phyloP scores from a whole-genome alignment of 2,888 invertebrate species.

The Oscheius sp. region DNA sequence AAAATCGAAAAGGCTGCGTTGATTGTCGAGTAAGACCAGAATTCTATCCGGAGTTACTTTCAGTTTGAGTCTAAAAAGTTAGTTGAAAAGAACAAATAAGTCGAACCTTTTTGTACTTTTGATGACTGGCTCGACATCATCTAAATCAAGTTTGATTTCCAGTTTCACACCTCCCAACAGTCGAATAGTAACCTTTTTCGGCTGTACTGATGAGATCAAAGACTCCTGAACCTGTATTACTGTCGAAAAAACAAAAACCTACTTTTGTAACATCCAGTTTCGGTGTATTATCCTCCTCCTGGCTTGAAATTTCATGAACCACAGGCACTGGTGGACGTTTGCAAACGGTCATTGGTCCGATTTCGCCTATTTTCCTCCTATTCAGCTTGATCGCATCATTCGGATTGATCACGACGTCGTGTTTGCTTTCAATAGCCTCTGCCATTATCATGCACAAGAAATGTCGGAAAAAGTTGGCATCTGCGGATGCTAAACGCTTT shows the following conservation, averaged over 20 bases:
- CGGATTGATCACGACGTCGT: conserved; percentile 56
- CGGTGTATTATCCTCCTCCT: not conserved
- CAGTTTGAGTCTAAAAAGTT: conserved; percentile 20
- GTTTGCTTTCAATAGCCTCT: conserved; percentile 53
- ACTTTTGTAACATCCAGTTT: conserved; percentile 4
- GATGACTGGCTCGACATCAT: conserved; percentile 31
- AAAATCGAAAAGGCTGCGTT: conserved; percentile 46
- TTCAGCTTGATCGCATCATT: conserved; percentile 59
- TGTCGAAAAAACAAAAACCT: conserved; percentile 38
- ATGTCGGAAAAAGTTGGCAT: conserved; percentile 60
- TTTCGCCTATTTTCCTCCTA: conserved; percentile 56
- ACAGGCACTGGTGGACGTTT: conserved; percentile 45
- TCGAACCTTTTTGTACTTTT: conserved; percentile 36
- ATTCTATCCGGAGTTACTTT: conserved; percentile 38
- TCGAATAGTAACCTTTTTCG: conserved; percentile 16
- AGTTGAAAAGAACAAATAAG: not conserved
- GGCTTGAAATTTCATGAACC: conserved; percentile 10
- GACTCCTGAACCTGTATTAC: conserved; percentile 22
- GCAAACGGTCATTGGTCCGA: conserved; percentile 51
- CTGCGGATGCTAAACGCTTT: conserved; percentile 48
- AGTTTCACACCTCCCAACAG: conserved; percentile 28
- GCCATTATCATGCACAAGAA: conserved; percentile 55
- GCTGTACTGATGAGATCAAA: conserved; percentile 4
- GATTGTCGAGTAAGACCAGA: conserved; percentile 44
- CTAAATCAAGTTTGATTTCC: conserved; percentile 44